Base-by-base conservation (phyloP, 2,888 invertebrate species). In the Tetranychus truncatus region DNA sequence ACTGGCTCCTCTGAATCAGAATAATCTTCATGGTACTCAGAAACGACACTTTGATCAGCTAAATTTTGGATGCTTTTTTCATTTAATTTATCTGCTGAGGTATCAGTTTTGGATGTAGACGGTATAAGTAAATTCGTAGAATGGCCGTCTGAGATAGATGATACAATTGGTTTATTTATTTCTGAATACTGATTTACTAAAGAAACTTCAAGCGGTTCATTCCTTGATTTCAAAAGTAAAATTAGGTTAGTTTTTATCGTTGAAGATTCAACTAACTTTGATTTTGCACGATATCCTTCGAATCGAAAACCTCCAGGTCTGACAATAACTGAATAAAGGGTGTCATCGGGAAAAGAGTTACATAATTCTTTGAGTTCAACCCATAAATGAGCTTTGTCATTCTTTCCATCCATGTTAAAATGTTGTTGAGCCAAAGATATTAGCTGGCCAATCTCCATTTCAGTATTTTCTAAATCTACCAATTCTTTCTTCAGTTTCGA, bases 371-470 rank as follows among this genome's bases (percentile, higher is more conserved):
- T 88, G 80, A 89, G 88, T 1, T 87, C 88, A 0, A 92, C 87
- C 84, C 90, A 94, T 15, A 90, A 87, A 79, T 86, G 86, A 80
- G 76, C 75, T n/a, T 76, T 71, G 72, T 79, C 78, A 18, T 67
- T 66, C n/a, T 78, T 84, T 81, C 92, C 91, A 80, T 90, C 90
- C 75, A 89, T 89, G 85, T 93, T 92, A 87, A 88, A 78, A 92
- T 89, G 83, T 82, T 91, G 90, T 81, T 88, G 87, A 71, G 90
- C 87, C 88, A 89, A 90, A 80, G 77, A 76, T 21, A 79, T 76
- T 80, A 87, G 86, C 82, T 87, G 86, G 81, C 92, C 92, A 74
- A 95, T 84, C 79, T 88, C 83, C 80, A 87, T 86, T 82, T 92
- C 94, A 80, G 89, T 88, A 79, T 89, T 87, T 77, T 91, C 90